Percentiles rank a stretch among this genome's conserved stretches.
These are phyloP conservation scores for Danio tinwini DNA, from an alignment of 2,797 vertebrate genomes.

Conservation along the genomic window DNA sequence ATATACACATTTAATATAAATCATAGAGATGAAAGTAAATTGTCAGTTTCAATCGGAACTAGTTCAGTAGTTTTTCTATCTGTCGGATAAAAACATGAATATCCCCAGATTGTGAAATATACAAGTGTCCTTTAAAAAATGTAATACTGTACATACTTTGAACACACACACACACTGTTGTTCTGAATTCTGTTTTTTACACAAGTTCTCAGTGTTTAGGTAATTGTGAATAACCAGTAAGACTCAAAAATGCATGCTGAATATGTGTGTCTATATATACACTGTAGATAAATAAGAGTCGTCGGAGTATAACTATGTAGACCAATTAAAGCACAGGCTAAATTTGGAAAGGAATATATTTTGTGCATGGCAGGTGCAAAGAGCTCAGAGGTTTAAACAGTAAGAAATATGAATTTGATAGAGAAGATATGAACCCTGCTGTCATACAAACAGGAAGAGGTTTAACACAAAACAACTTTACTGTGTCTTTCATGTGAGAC, in stretches of 20 bases:
- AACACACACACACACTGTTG: background rate
- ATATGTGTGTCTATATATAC: background rate
- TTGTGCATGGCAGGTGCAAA: conserved; percentile 2
- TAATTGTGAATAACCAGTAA: background rate
- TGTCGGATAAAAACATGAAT: background rate
- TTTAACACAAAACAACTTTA: conserved; percentile 56
- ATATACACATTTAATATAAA: too few relatives aligned
- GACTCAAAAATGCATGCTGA: background rate
- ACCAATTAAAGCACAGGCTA: conserved; percentile 14
- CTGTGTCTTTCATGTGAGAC: background rate
- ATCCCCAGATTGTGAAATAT: conserved; percentile 6
- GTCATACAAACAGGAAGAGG: conserved; percentile 76
- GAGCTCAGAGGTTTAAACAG: background rate
- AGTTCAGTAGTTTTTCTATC: background rate
- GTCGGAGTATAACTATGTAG: background rate
- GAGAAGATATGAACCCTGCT: conserved; percentile 61
- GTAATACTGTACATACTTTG: background rate
- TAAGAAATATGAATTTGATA: conserved; percentile 61
- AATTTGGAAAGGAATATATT: background rate
- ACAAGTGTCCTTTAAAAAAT: background rate
- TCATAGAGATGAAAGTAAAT: background rate
- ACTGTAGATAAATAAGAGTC: background rate
- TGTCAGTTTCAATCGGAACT: background rate
- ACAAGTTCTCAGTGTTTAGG: background rate
- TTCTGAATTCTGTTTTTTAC: background rate